Evolutionary conservation across 2,113 vertebrate species (phyloP), one percentile per base, ranked within the genome.

Genomic region (Gila orcuttii): DNA sequence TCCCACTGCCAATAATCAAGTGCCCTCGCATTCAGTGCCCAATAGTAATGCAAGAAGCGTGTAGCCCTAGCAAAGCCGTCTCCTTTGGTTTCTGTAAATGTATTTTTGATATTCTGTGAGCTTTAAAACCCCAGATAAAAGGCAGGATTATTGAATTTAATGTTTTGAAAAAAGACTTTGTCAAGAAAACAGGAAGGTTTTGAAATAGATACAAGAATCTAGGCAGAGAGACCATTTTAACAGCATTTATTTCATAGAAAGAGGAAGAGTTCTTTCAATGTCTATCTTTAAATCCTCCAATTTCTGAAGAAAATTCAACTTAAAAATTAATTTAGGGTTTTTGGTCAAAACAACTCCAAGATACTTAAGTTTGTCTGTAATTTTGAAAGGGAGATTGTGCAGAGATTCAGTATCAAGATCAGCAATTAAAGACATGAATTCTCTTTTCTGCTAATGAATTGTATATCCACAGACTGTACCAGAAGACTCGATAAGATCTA

Each of bases 381-480:
- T 33, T 68, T 19, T 66, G 15, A 68, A 33, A 33, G 64, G 15
- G 15, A 68, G 31, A 33, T 68, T 33, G 15, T 68, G 64, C 6
- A 31, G 8, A 19, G 68, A 68, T 50, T 82, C 60, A 19, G 12
- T 47, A 31, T 33, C 1, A 81, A 81, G 28, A 68, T 80, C 39
- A 42, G n/a, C 39, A 23, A 12, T 15, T 23, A n/a, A 15, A 45
- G 19, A n/a, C 10, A 80, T 62, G 0, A 80, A 80, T 60, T 62
- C 78, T 42, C 78, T 42, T 10, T 79, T 79, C 12, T 79, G 21
- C 78, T 57, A 79, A 39, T 82, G 50, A 82, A 68, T 82, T 66
- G 25, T 82, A 25, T 82, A 50, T 33, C 60, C 42, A 78, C 13
- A 78, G 21, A 78, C 15, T 28, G 6, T 45, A 28, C 60, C 60